Base-by-base conservation (phyloP, 2,797 vertebrate species). In the Darevskia nairensis region DNA sequence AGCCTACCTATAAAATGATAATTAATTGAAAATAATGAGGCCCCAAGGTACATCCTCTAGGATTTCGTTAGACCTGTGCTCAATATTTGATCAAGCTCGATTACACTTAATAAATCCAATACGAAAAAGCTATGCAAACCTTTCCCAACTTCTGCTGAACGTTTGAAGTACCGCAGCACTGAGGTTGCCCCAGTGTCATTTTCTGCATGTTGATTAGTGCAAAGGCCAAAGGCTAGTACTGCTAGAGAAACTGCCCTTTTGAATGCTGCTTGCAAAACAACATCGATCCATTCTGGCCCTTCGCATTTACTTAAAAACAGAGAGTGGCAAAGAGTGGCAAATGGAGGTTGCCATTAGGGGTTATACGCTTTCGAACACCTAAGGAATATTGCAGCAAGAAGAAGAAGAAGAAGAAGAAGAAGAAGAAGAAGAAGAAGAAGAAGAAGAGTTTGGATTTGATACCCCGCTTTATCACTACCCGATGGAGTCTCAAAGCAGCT, bases 11-110 rank as follows among this genome's bases (percentile, higher is more conserved):
- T 61, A 90, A 85, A 90, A 76, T 76, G 32, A 46, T 82, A 85
- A 87, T 84, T 85, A 80, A 90, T 72, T 64, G 71, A 81, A 91
- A n/a, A 86, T 87, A 87, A 86, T 66, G 77, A 55, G 41, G 41
- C 59, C 8, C 64, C 59, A 13, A 66, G 75, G 64, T 44, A 29
- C 29, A n/a, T 85, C 88, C 78, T 32, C 29, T 35, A 59, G 71
- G 61, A 61, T 79, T 93, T 85, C 82, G 41, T 59, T 69, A 5
- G 4, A 7, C 19, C 6, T 76, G n/a, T 13, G 64, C 46, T 90
- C 4, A 86, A 25, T 86, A 69, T 84, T 83, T 87, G 1, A 89
- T 41, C 72, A 0, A 8, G 44, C 1, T 5, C 86, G 85, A 86
- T 61, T 83, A 86, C 87, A 90, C 90, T 13, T 0, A 6, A 75